These are phyloP conservation scores for Sphinx pinastri DNA, from an alignment of 2,888 invertebrate genomes.

Conservation along the genomic window DNA sequence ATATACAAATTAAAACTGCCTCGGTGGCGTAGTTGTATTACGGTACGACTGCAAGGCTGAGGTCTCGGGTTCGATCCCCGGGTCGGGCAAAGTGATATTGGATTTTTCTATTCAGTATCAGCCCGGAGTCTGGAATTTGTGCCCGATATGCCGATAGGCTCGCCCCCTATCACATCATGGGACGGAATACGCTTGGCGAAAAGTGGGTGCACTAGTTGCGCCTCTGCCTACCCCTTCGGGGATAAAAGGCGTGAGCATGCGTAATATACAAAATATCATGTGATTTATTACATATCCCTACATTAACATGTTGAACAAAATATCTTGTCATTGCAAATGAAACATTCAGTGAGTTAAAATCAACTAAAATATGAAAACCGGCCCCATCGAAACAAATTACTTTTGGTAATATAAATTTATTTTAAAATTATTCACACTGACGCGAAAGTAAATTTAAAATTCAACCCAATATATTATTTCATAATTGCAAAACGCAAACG, in stretches of 20 bases:
- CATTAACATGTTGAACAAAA: neutral
- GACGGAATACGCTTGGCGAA: too few species aligned
- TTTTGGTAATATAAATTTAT: slow-evolving; percentile 19
- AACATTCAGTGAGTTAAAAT: slow-evolving; percentile 2
- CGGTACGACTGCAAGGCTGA: too few species aligned
- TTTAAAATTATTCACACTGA: slow-evolving; percentile 17
- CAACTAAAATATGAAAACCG: neutral
- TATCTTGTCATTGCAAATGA: neutral
- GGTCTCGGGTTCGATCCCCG: too few species aligned
- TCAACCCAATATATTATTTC: slow-evolving; percentile 19
- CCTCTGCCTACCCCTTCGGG: too few species aligned
- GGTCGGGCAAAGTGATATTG: too few species aligned
- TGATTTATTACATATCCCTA: neutral
- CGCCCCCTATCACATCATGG: too few species aligned
- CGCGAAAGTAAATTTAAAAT: slow-evolving; percentile 19
- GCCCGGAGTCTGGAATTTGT: too few species aligned
- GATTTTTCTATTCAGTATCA: too few species aligned
- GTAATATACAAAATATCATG: neutral
- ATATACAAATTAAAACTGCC: neutral
- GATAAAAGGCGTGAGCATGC: too few species aligned
- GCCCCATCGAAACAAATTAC: slow-evolving; percentile 5
- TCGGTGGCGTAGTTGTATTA: too few species aligned
- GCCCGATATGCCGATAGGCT: too few species aligned
- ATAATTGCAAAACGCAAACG: slow-evolving; percentile 21
- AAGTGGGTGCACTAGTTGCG: too few species aligned